Base-by-base conservation (phyloP, 2,888 invertebrate species). In the Ichneumoninae sp. region DNA sequence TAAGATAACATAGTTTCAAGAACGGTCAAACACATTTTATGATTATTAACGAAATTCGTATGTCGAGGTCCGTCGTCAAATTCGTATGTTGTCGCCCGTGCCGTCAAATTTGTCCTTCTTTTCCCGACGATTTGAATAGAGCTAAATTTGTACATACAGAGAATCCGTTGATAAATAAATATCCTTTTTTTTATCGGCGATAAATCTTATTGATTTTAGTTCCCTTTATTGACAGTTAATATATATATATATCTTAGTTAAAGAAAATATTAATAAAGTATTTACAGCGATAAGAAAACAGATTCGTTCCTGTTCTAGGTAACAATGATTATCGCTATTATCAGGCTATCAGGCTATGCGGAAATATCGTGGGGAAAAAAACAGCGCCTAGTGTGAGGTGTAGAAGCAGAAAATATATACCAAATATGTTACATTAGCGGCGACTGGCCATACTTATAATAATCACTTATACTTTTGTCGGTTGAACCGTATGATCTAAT, bases 61-160 rank as follows among this genome's bases (percentile, higher is more conserved):
- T 44, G 44, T 47, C 33, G 44, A 1, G 1, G 68, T 40, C 16
- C 0, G 4, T 13, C 26, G 26, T 26, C 26, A 50, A 50, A 65
- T 50, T 13, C 10, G 2, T 50, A 75, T 44, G 44, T 47, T 47
- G 44, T 5, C 6, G 68, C 22, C 7, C 0, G 4, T 13, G 30
- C 7, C 47, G 47, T 73, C 1, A 5, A 22, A 19, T 16, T 52
- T 19, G 50, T 50, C 26, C 22, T 22, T n/a, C 13, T 30, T 68
- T 81, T 76, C 40, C 40, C 22, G 30, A 65, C 66, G 63, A 81
- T 50, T 81, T 83, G 71, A 71, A 81, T 77, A 83, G 76, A 81
- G 65, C 76, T 88, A 90, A 89, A 89, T 85, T 77, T 91, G 91
- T 90, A 91, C 88, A 90, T 91, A 91, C 88, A 75, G 88, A 88